Evolutionary conservation across 1,140 invertebrate species (phyloP).

Genomic region (fruit fly (Drosophila melanogaster)): DNA sequence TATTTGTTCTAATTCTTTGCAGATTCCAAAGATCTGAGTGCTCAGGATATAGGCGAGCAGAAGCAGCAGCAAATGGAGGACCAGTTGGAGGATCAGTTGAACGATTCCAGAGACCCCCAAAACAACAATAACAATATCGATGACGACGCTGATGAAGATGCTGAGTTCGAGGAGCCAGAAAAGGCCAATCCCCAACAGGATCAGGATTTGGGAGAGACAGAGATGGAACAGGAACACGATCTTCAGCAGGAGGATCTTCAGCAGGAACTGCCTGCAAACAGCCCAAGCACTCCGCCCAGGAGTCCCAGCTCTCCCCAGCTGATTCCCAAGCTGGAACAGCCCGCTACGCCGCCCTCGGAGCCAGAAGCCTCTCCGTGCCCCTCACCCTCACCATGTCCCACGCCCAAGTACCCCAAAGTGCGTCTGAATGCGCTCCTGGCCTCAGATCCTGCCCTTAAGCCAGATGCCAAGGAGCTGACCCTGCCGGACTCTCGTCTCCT

Average conservation of each 20-base stretch:
- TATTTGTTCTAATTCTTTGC: background rate
- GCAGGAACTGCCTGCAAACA: slow-evolving; percentile 13
- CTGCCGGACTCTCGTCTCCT: slow-evolving; percentile 54
- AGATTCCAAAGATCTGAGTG: slow-evolving; percentile 83
- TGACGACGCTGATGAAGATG: slow-evolving; percentile 26
- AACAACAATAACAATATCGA: slow-evolving; percentile 40
- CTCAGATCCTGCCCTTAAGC: slow-evolving; percentile 91
- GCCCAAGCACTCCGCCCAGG: slow-evolving; percentile 51
- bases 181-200: slow-evolving; percentile 49
- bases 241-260: slow-evolving; percentile 5
- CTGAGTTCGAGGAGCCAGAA: slow-evolving; percentile 41
- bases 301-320: slow-evolving; percentile 47
- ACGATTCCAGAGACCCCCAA: slow-evolving; percentile 39
- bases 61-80: slow-evolving; percentile 52
- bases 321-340: slow-evolving; percentile 63
- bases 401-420: slow-evolving; percentile 86
- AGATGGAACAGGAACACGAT: slow-evolving; percentile 22
- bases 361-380: slow-evolving; percentile 58
- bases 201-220: slow-evolving; percentile 29
- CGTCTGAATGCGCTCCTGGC: slow-evolving; percentile 91
- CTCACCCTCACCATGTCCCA: slow-evolving; percentile 32
- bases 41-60: slow-evolving; percentile 70
- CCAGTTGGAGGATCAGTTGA: slow-evolving; percentile 36
- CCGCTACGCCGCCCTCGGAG: slow-evolving; percentile 59
- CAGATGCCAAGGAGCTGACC: slow-evolving; percentile 84